phyloP scores from a whole-genome alignment of 2,797 vertebrate species.

The Tamandua tetradactyla region DNA sequence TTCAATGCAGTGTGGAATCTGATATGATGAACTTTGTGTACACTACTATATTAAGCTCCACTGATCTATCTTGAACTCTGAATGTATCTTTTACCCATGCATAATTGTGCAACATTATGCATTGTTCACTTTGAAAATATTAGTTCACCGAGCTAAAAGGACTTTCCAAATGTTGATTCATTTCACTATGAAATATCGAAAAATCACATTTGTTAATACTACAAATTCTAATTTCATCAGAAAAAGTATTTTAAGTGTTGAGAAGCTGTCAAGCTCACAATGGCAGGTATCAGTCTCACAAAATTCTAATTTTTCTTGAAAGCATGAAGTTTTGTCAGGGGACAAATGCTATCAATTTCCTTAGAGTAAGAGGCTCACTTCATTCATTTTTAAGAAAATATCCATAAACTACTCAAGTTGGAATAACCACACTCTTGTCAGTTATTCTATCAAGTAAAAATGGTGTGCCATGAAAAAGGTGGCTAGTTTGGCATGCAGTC shows the following conservation, averaged over 20 bases:
- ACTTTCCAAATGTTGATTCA: slow-evolving; percentile 30
- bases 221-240: background rate
- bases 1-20: background rate
- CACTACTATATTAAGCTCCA: background rate
- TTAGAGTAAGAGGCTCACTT: background rate
- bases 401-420: background rate
- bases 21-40: background rate
- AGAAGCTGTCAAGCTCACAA: background rate
- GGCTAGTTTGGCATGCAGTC: background rate
- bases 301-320: slow-evolving; percentile 12
- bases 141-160: background rate
- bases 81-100: background rate
- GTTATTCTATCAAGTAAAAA: slow-evolving; percentile 24
- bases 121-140: background rate
- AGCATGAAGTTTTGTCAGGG: background rate
- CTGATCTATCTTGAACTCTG: background rate
- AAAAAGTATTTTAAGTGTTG: background rate
- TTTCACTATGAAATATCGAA: background rate
- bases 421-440: background rate
- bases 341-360: background rate
- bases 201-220: background rate
- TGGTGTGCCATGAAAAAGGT: background rate
- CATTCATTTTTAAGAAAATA: slow-evolving; percentile 43
- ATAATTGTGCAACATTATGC: background rate
- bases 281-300: background rate